Percentiles rank a stretch among this genome's conserved stretches.
These are phyloP conservation scores for Chaetops frenatus DNA, from an alignment of 2,113 vertebrate species.

Conservation along the genomic window DNA sequence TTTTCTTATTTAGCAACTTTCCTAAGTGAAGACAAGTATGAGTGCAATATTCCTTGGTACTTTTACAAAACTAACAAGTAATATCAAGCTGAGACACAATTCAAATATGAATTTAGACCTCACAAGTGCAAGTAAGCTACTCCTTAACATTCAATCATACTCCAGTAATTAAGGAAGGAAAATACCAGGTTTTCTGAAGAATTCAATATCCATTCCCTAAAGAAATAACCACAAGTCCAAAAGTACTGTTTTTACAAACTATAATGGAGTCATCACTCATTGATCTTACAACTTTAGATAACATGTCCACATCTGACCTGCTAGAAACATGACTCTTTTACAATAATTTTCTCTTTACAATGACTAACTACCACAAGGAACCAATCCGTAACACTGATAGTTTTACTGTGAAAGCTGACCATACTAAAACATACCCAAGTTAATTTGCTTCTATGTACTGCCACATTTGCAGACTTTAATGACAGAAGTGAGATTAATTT, in stretches of 20 bases:
- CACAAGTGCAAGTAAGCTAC: not conserved
- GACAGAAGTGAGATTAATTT: not conserved
- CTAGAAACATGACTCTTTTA: not conserved
- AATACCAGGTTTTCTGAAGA: not conserved
- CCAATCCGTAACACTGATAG: not conserved
- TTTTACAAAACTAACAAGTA: not conserved
- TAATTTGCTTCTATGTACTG: not conserved
- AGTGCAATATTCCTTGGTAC: not conserved
- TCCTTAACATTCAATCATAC: not conserved
- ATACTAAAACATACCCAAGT: not conserved
- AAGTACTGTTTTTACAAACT: not conserved
- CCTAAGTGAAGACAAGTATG: not conserved
- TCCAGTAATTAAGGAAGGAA: constrained; percentile 23
- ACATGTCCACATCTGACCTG: not conserved
- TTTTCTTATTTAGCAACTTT: not conserved
- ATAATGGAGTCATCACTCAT: not conserved
- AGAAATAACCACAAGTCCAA: not conserved
- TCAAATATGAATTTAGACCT: not conserved
- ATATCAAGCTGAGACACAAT: not conserved
- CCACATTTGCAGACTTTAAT: not conserved
- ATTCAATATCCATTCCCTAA: not conserved
- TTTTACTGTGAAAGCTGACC: not conserved
- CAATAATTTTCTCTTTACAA: not conserved
- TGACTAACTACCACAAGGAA: not conserved
- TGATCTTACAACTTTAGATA: not conserved